Base-by-base conservation (phyloP, 2,797 vertebrate genomes). In the Eulemur albifrons region DNA sequence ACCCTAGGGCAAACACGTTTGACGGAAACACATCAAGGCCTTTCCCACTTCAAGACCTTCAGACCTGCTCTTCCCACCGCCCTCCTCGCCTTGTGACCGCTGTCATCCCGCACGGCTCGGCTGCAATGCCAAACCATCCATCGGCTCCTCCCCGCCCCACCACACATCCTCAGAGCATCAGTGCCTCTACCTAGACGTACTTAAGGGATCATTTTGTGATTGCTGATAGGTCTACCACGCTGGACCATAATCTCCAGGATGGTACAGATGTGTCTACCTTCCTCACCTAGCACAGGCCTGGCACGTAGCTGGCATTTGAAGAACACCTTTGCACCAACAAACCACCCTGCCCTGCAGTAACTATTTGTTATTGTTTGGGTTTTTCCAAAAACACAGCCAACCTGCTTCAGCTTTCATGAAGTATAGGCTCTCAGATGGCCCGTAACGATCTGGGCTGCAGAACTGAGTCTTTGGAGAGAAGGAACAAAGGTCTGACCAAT, bases 401-500 rank as follows among this genome's bases (percentile, higher is more conserved):
- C 30, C 54, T 57, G 38, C 45, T 88, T 75, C 4, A 5, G 48
- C 43, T 38, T 6, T 15, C 45, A 25, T 61, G 63, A 95, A 38
- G 52, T 30, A 54, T 0, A 65, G 50, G 57, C 32, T n/a, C 30
- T 82, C 86, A 7, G 69, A 69, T 0, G 5, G 50, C 21, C 61
- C 59, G 35, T 72, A 70, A 70, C 32, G n/a, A 84, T 88, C 61
- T 89, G 14, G 50, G 83, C 40, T 2, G 30, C 85, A 70, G 57
- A 65, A 27, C 0, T 20, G 30, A 15, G 9, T 52, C 72, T 84
- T 61, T 57, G 25, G 25, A 57, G 6, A 84, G 45, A 93, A 87
- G 63, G 27, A 95, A 25, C n/a, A 84, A 77, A 94, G 61, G 52
- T 80, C 57, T 89, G 45, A 23, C 48, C 54, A 43, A 77, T 32